These are phyloP conservation scores for Sturmia bella DNA, from an alignment of 2,888 invertebrate genomes.

Conservation along the genomic window DNA sequence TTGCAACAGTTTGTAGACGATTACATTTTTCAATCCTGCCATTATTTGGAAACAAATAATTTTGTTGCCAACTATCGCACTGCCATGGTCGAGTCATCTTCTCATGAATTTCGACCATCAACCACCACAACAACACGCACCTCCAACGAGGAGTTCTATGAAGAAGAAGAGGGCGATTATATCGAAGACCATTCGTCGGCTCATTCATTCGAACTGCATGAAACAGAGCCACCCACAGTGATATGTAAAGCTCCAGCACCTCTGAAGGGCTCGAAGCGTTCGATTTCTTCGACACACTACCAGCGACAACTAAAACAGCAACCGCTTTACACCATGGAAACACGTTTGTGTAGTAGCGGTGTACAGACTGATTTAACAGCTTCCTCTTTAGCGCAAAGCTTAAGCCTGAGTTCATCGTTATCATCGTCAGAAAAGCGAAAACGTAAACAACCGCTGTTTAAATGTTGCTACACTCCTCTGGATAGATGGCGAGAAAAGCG, in stretches of 20 bases:
- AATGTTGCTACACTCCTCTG: slow-evolving; percentile 81
- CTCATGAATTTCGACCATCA: slow-evolving; percentile 80
- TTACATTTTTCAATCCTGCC: slow-evolving; percentile 81
- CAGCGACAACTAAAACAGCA: slow-evolving; percentile 60
- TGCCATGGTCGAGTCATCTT: slow-evolving; percentile 81
- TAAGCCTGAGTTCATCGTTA: slow-evolving; percentile 73
- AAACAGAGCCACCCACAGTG: slow-evolving; percentile 77
- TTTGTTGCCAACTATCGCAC: slow-evolving; percentile 81
- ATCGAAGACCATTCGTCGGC: slow-evolving; percentile 68
- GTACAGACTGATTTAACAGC: slow-evolving; percentile 79
- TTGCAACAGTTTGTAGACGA: slow-evolving; percentile 79
- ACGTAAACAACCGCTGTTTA: slow-evolving; percentile 79
- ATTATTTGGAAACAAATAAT: slow-evolving; percentile 81
- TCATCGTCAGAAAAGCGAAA: slow-evolving; percentile 72
- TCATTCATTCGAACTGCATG: slow-evolving; percentile 76
- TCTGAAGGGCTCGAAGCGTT: slow-evolving; percentile 31
- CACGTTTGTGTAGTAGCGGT: slow-evolving; percentile 79
- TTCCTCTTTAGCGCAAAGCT: slow-evolving; percentile 71
- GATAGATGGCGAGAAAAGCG: slow-evolving; percentile 81
- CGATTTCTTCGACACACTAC: slow-evolving; percentile 21
- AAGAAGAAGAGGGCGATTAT: slow-evolving; percentile 61
- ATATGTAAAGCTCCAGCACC: slow-evolving; percentile 76
- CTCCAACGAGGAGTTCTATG: slow-evolving; percentile 73
- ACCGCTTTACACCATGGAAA: slow-evolving; percentile 69
- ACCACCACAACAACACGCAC: slow-evolving; percentile 77